Evolutionary conservation across 2,113 vertebrate genomes (phyloP).

Genomic region (Cephalophus harveyi): DNA sequence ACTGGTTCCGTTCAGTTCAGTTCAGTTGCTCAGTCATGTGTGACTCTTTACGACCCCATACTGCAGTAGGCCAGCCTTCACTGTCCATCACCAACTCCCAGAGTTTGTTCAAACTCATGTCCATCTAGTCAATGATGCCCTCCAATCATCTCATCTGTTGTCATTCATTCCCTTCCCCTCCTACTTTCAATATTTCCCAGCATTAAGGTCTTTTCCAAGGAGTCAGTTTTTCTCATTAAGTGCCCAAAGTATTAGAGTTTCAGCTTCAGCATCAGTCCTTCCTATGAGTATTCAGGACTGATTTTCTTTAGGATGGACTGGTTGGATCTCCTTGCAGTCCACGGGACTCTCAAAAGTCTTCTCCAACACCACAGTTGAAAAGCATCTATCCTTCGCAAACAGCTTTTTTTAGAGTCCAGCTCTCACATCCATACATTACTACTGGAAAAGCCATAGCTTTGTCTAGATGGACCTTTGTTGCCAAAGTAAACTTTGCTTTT

Average conservation of each 20-base stretch:
- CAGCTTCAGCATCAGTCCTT: background rate
- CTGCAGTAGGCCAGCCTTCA: background rate
- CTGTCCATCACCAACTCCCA: background rate
- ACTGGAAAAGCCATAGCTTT: background rate
- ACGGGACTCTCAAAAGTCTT: no score
- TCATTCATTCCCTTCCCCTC: background rate
- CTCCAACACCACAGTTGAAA: background rate
- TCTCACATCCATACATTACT: background rate
- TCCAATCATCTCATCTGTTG: accelerated
- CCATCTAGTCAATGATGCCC: background rate
- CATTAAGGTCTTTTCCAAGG: background rate
- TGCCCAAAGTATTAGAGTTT: background rate
- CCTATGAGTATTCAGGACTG: background rate
- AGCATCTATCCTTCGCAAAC: background rate
- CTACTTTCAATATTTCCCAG: background rate
- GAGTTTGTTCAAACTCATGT: background rate
- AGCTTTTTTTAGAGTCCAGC: background rate
- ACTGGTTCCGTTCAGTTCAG: background rate
- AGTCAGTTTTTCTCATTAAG: accelerated
- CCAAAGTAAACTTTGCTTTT: background rate
- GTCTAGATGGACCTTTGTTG: accelerated
- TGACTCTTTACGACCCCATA: accelerated
- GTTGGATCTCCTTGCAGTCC: no score
- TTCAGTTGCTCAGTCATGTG: background rate
- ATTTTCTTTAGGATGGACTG: background rate